These are phyloP conservation scores for Phyllostomus discolor DNA, from an alignment of 2,113 vertebrate genomes.

Conservation along the genomic window DNA sequence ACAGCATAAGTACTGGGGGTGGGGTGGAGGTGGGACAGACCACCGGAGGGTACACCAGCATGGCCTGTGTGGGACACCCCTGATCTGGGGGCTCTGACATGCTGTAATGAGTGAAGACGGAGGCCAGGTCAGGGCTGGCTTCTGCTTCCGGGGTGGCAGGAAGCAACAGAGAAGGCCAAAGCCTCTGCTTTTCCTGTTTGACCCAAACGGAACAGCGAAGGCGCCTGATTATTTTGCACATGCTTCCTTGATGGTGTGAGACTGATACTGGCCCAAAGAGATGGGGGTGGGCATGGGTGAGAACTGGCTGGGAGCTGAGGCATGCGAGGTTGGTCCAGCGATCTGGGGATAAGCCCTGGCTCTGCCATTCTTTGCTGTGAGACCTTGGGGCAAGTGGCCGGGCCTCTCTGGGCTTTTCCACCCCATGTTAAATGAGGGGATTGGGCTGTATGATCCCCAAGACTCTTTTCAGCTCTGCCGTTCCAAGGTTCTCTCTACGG, in stretches of 20 bases:
- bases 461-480: not conserved
- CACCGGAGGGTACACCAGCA: not conserved
- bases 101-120: not conserved
- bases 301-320: not conserved
- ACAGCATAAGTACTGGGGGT: fast-evolving
- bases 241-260: not conserved
- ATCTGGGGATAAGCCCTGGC: not conserved
- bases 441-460: not conserved
- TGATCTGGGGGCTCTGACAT: no score
- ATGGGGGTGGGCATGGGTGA: not conserved
- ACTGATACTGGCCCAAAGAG: not conserved
- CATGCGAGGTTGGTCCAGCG: not conserved
- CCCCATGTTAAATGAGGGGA: not conserved
- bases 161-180: not conserved
- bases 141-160: not conserved
- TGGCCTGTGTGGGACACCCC: fast-evolving
- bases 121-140: not conserved
- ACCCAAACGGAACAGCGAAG: not conserved
- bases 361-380: not conserved
- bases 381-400: not conserved
- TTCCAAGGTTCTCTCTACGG: not conserved
- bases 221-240: not conserved
- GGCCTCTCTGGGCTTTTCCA: not conserved
- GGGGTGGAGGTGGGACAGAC: not conserved
- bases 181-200: not conserved